Percentiles rank a stretch among this genome's conserved stretches.
Conservation (phyloP, 2,888 invertebrate genomes). For the Yponomeuta evonymella region DNA sequence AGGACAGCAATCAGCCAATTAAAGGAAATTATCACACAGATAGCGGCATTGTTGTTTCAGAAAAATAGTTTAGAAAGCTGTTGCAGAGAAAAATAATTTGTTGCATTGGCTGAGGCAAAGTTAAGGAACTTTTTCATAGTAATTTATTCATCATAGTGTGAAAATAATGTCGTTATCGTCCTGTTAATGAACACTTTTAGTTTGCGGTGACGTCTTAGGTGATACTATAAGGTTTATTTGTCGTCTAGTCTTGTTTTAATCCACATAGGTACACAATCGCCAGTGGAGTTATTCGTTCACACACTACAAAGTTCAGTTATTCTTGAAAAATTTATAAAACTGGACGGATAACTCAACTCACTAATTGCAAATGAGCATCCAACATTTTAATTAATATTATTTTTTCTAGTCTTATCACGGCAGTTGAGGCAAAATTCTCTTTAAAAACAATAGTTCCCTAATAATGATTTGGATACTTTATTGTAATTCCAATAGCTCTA, state of each 20-base stretch:
- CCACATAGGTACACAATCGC: not conserved
- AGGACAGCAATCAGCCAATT: constrained; percentile 12
- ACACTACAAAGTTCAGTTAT: not conserved
- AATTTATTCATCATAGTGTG: not conserved
- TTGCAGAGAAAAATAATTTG: not conserved
- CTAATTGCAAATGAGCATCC: constrained; percentile 72
- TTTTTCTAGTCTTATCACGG: constrained; percentile 28
- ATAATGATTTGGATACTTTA: not conserved
- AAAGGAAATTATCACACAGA: not conserved
- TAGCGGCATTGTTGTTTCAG: not conserved
- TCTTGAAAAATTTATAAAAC: constrained; percentile 67
- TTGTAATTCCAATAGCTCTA: not conserved
- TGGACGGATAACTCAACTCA: constrained; percentile 76
- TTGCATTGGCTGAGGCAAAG: constrained; percentile 12
- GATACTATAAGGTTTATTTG: constrained; percentile 3
- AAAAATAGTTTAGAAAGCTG: constrained; percentile 6
- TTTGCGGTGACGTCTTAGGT: not conserved
- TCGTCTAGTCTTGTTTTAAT: not conserved
- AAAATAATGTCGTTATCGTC: not conserved
- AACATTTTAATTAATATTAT: constrained; percentile 40
- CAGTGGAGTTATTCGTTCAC: not conserved
- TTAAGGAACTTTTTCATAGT: constrained; percentile 14
- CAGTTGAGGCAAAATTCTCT: constrained; percentile 11
- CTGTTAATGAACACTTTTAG: not conserved
- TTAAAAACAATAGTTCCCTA: not conserved